Evolutionary conservation across 2,113 vertebrate genomes (phyloP).

Genomic region (Cynoglossus semilaevis): DNA sequence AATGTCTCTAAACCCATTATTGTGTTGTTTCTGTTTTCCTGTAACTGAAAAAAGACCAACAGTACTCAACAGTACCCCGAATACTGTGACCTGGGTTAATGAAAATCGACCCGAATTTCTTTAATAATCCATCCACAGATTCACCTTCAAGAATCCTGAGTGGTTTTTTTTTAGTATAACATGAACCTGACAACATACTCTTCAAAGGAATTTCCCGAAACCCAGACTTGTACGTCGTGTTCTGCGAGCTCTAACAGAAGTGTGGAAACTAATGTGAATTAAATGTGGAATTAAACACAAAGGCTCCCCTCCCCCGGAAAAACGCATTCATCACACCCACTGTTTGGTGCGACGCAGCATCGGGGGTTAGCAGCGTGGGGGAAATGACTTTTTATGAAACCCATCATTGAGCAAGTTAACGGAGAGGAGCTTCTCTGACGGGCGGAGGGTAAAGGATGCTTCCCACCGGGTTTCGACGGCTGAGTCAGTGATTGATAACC

Average conservation of each 20-base stretch:
- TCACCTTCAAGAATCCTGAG: too few relatives aligned
- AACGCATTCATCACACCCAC: conserved; percentile 50
- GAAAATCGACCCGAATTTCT: too few relatives aligned
- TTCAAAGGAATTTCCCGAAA: background rate
- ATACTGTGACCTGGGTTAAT: too few relatives aligned
- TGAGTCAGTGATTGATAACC: conserved; percentile 63
- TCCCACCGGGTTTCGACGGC: conserved; percentile 52
- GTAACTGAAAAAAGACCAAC: too few relatives aligned
- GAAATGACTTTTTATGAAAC: conserved; percentile 63
- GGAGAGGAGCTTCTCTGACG: conserved; percentile 61
- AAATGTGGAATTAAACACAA: conserved; percentile 12
- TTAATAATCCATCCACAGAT: too few relatives aligned
- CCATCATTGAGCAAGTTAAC: conserved; percentile 72
- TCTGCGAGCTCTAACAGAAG: too few relatives aligned
- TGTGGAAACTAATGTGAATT: conserved; percentile 1
- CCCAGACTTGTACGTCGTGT: too few relatives aligned
- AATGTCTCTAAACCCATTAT: too few relatives aligned
- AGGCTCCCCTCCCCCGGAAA: conserved; percentile 18
- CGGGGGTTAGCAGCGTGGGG: conserved; percentile 51
- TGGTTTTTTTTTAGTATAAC: too few relatives aligned
- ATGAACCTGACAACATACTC: too few relatives aligned
- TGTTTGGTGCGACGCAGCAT: conserved; percentile 37
- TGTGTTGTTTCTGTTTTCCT: too few relatives aligned
- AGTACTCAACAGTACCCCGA: too few relatives aligned
- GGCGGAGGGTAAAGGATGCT: conserved; percentile 57